Base-by-base conservation (phyloP, 1,140 invertebrate species). In the Augochlora pura region DNA sequence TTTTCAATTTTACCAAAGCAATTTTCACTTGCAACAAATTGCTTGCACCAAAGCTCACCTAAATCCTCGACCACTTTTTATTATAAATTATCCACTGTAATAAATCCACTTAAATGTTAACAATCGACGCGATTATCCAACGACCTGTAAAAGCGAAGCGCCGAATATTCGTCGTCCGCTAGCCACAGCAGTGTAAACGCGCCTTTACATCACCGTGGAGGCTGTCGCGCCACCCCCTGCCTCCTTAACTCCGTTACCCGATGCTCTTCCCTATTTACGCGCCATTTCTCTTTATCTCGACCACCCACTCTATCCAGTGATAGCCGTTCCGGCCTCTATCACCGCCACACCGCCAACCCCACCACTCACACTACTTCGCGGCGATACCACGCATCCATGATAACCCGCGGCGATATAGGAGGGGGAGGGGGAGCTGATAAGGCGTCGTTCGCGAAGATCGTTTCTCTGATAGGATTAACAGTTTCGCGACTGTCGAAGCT, bases 351-450 rank as follows among this genome's bases (percentile, higher is more conserved):
- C 21, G 0, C 54, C 7, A 1, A 7, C 4, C 16, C 25, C 46
- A 42, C 59, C 25, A 12, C n/a, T 46, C 49, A 10, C 49, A 14
- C 27, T n/a, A n/a, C 52, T 73, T 23, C 60, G 42, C 82, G 38
- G 64, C 73, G 68, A 77, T 70, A 52, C 54, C 49, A 63, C 69
- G 39, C 54, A 72, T 12, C 46, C 8, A 14, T 62, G 46, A 71
- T 83, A 83, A 59, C 64, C 25, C 39, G 38, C 69, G 27, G n/a
- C n/a, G n/a, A n/a, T n/a, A 42, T 65, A 73, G 23, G 49, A 67
- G 32, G 25, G n/a, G n/a, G n/a, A n/a, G n/a, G n/a, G n/a, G n/a
- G n/a, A n/a, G 67, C 73, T 67, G 76, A 49, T 83, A 78, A 78
- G 82, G 68, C 67, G 54, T 46, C 77, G 80, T 69, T 66, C 67